phyloP scores from a whole-genome alignment of 2,113 vertebrate genomes.

The Oncorhynchus clarkii region DNA sequence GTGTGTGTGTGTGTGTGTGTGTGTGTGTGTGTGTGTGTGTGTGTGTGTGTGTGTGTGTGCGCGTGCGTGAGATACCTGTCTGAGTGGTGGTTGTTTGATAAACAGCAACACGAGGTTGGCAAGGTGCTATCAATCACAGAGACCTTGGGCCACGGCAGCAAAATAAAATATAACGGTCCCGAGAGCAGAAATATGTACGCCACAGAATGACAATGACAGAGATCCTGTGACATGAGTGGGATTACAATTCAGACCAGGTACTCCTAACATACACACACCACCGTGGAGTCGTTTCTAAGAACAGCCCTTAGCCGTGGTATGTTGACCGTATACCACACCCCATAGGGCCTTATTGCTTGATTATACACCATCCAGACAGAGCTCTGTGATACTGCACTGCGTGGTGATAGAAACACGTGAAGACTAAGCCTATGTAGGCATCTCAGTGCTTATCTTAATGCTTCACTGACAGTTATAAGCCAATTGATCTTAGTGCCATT shows the following conservation, averaged over 20 bases:
- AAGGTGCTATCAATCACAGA: slow-evolving; percentile 61
- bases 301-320: no score
- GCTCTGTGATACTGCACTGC: not conserved
- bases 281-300: no score
- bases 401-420: not conserved
- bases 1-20: no score
- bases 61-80: slow-evolving; percentile 22
- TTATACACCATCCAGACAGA: not conserved
- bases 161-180: slow-evolving; percentile 69
- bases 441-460: not conserved
- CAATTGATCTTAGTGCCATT: not conserved
- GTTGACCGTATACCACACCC: no score
- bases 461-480: not conserved
- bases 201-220: slow-evolving; percentile 58
- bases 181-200: slow-evolving; percentile 64
- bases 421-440: not conserved
- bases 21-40: no score
- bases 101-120: slow-evolving; percentile 55
- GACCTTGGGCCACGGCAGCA: slow-evolving; percentile 63
- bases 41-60: no score
- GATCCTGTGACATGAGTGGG: slow-evolving; percentile 39
- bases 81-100: slow-evolving; percentile 50
- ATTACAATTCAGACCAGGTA: not conserved
- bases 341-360: not conserved
- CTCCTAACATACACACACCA: not conserved